Evolutionary conservation across 2,797 vertebrate species (phyloP), one percentile per base, ranked within the genome.

Genomic region (Mormyrus proboscirostris): DNA sequence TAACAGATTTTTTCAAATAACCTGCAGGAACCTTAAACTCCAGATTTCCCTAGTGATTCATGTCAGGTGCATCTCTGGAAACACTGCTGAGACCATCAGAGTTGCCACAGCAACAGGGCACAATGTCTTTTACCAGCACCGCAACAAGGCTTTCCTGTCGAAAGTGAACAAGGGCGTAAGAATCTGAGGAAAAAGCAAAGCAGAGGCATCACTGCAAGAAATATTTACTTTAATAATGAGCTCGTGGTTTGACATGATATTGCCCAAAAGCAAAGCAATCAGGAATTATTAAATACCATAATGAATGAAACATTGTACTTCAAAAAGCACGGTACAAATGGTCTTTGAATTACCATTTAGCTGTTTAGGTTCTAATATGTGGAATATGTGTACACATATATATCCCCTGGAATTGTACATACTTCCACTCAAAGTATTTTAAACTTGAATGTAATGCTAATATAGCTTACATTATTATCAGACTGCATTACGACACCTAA

Each of bases 91-190:
- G 85, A 79, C 84, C 33, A 76, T 89, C 89, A 50, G 95, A 94
- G 95, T 96, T 96, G 94, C 95, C 95, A 90, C 87, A 88, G 89
- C 89, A 90, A 96, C 95, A 93, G 95, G 91, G 94, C 95, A 95
- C 94, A 92, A 91, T 92, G 92, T 91, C 16, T n/a, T 88, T 91
- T 91, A 93, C 93, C 95, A 95, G 95, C 93, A 93, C 90, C 90
- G 33, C 93, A 92, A 94, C 92, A 90, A 94, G 62, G 55, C 25
- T 65, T 49, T 86, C 82, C 88, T 89, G 89, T 90, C 89, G 88
- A 86, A 59, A 88, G 89, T 59, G 92, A 79, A 90, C 90, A 91
- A 88, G 89, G 92, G 93, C 86, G n/a, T 57, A 59, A 51, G 82
- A 51, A 51, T 85, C 82, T 4, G 0, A 50, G 82, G 1, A 25